Base-by-base conservation (phyloP, 2,113 vertebrate species). In the Neolamprologus variostigma region DNA sequence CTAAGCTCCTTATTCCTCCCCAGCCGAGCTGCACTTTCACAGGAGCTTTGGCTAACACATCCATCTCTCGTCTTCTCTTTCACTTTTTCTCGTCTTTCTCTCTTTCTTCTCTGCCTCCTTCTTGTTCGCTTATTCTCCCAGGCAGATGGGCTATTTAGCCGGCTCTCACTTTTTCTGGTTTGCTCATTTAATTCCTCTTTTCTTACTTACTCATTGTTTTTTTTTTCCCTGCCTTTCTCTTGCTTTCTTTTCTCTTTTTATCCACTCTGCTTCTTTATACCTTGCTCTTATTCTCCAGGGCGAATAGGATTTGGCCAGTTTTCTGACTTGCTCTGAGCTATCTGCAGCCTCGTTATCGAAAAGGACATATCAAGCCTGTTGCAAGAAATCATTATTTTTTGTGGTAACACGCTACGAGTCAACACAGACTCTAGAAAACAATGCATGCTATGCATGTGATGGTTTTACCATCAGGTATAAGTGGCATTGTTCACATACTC, bases 1-100 rank as follows among this genome's bases (percentile, higher is more conserved):
- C 91, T 95, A 94, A 95, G 93, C 95, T 94, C 47, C 94, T 95
- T 95, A 94, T 90, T 94, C 82, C 86, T 92, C 86, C 86, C 88
- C 82, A 90, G 80, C 84, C 26, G 50, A 87, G 87, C 88, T 50
- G 80, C 87, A 87, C 88, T 91, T 92, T 92, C 87, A 90, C 86
- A 40, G 90, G 87, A 88, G 92, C 87, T 92, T 92, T 92, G 86
- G 40, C 85, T 89, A 89, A 17, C 42, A 81, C 83, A 73, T 89
- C 87, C 82, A 21, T 81, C 87, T 76, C 80, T 79, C 83, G 7
- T 78, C 61, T 33, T 26, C 82, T 81, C 85, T 86, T 59, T 84
- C 86, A 23, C 40, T 51, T 81, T 55, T 28, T 84, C 50, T 7
- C 33, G 13, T 53, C n/a, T 71, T 51, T 19, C 47, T 21, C 17